These are phyloP conservation scores for Zhengitettix transpicula DNA, from an alignment of 2,888 invertebrate species.

Conservation along the genomic window DNA sequence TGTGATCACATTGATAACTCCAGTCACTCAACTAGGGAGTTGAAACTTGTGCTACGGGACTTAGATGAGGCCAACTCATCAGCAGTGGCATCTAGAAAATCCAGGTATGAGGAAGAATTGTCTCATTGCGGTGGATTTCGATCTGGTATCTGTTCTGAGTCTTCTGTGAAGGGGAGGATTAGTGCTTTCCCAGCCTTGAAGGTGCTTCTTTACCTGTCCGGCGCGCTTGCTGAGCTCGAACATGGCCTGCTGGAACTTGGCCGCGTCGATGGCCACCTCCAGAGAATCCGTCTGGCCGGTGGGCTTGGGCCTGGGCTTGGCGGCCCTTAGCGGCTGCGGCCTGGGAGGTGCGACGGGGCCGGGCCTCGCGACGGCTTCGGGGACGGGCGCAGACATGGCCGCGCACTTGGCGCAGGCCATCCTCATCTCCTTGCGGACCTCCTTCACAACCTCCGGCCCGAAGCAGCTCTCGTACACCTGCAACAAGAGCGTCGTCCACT, in stretches of 20 bases:
- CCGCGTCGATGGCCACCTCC: slow-evolving; percentile 4
- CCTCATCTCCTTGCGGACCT: slow-evolving; percentile 49
- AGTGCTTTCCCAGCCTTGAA: too few relatives aligned
- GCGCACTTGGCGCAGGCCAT: slow-evolving; percentile 44
- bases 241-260: slow-evolving; percentile 21
- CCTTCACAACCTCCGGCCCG: slow-evolving; percentile 45
- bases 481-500: background rate
- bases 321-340: background rate
- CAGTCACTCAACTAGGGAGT: too few relatives aligned
- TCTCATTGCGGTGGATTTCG: too few relatives aligned
- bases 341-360: background rate
- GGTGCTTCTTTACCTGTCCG: background rate
- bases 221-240: slow-evolving; percentile 24
- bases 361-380: background rate
- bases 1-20: too few relatives aligned
- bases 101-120: too few relatives aligned
- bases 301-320: background rate
- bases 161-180: too few relatives aligned
- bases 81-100: too few relatives aligned
- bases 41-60: too few relatives aligned
- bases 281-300: background rate
- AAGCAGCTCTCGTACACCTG: slow-evolving; percentile 58
- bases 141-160: too few relatives aligned
- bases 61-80: too few relatives aligned
- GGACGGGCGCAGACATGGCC: background rate